Evolutionary conservation across 2,888 invertebrate species (phyloP).

Genomic region (Hydriomena furcata): DNA sequence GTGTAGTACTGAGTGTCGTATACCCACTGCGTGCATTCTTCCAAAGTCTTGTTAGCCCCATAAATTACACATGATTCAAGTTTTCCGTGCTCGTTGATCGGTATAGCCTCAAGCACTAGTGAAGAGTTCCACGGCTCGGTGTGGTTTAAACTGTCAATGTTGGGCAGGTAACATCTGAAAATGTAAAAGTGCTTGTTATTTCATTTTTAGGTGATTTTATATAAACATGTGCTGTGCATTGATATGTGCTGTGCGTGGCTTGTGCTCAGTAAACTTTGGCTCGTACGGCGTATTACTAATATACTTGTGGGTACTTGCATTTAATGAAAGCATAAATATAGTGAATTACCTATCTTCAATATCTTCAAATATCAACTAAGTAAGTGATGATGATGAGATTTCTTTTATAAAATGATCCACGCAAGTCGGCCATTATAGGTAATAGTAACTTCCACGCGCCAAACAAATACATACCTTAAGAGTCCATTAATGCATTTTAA

Average conservation of each 20-base stretch:
- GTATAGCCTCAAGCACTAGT: conserved; percentile 81
- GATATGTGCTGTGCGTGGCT: conserved; percentile 23
- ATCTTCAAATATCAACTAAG: too few species aligned
- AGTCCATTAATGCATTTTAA: too few species aligned
- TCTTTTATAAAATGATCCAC: too few species aligned
- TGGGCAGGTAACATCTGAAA: conserved; percentile 84
- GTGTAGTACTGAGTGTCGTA: conserved; percentile 89
- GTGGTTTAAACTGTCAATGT: conserved; percentile 79
- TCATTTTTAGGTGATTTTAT: conserved; percentile 20
- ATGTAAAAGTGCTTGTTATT: conserved; percentile 20
- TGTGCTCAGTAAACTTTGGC: background rate
- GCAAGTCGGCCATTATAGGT: too few species aligned
- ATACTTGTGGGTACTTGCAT: background rate
- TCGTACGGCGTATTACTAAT: too few species aligned
- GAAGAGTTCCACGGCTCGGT: conserved; percentile 82
- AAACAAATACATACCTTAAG: too few species aligned
- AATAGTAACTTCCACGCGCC: too few species aligned
- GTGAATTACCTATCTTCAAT: too few species aligned
- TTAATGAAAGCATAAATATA: conserved; percentile 1
- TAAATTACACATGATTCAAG: conserved; percentile 86
- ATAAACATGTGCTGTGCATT: conserved; percentile 35
- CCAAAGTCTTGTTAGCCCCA: conserved; percentile 61
- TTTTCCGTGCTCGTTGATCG: conserved; percentile 80
- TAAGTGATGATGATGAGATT: too few species aligned
- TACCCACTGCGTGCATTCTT: conserved; percentile 83